Conservation (phyloP, 64 coral and sea anemone genomes). For the Pocillopora damicornis region DNA sequence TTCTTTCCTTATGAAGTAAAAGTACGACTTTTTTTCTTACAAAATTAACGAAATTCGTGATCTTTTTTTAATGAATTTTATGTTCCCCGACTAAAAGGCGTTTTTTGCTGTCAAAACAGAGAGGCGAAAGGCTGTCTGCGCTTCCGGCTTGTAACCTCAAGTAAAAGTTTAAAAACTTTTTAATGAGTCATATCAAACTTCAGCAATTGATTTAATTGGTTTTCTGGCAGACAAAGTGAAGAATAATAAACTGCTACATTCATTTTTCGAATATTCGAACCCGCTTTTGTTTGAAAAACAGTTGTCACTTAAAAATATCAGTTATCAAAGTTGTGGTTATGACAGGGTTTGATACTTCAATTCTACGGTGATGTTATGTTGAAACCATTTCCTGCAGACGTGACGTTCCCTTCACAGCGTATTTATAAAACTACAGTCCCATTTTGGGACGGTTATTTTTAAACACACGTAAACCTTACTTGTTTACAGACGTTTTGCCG, state of each 20-base stretch:
- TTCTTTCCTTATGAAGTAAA: not conserved
- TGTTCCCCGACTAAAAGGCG: not conserved
- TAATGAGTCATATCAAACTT: slow-evolving; percentile 25
- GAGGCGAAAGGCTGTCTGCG: not conserved
- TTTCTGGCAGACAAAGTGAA: not conserved
- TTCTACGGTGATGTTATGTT: not conserved
- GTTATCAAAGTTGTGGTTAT: not conserved
- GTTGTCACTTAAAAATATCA: not conserved
- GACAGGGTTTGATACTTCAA: not conserved
- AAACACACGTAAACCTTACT: not conserved
- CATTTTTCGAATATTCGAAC: not conserved
- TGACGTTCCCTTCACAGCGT: not conserved
- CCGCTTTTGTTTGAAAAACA: not conserved
- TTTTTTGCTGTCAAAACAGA: slow-evolving; percentile 44
- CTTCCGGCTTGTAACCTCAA: slow-evolving; percentile 19
- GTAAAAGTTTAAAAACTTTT: slow-evolving; percentile 32
- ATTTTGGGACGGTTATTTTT: slow-evolving; percentile 2
- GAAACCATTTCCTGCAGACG: slow-evolving; percentile 11
- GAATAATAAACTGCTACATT: not conserved
- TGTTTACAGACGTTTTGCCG: not conserved
- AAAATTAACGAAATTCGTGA: slow-evolving; percentile 15
- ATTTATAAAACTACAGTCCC: not conserved
- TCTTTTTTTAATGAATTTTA: not conserved
- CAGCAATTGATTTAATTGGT: not conserved
- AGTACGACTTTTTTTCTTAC: not conserved